Base-by-base conservation (phyloP, 1,140 invertebrate genomes). In the Octopus sinensis region DNA sequence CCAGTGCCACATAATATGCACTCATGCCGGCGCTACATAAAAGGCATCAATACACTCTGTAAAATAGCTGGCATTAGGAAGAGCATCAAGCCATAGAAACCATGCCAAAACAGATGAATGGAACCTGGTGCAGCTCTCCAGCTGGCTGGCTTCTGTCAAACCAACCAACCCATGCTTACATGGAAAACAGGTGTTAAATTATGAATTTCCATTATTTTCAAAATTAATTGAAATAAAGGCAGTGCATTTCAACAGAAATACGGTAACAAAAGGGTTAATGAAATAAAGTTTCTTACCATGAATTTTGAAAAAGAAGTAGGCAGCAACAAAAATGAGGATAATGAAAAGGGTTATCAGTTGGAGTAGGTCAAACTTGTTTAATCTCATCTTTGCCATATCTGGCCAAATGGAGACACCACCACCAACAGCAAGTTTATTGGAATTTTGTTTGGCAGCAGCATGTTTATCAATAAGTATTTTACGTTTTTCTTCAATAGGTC, bases 371-470 rank as follows among this genome's bases (percentile, higher is more conserved):
- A 53, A 71, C 30, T 53, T 76, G 10, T 83, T 85, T 10, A 89
- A 83, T 52, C 88, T 82, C 88, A 89, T 89, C 54, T 84, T 85
- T 4, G 86, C 86, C 88, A 89, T 89, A 17, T 88, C 81, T 6
- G 88, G 88, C 88, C 88, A 89, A 13, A 88, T 83, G 23, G 85
- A 84, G n/a, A 89, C 84, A 6, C 88, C 88, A 5, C 88, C 88
- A 10, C 88, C 88, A 23, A 88, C 84, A 83, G 82, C 88, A 6
- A 88, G 78, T n/a, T 79, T 83, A 84, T 88, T 87, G 56, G 83
- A 76, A 53, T 87, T 85, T 53, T 85, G 82, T 17, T 83, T 81
- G 5, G 85, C 81, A 54, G 86, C 85, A 51, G 86, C 82, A 62
- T 89, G 88, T 78, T 88, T 87, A 53, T 81, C 79, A 12, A 83